Base-by-base conservation (phyloP, 2,888 invertebrate species). In the Ypsolopha sequella region DNA sequence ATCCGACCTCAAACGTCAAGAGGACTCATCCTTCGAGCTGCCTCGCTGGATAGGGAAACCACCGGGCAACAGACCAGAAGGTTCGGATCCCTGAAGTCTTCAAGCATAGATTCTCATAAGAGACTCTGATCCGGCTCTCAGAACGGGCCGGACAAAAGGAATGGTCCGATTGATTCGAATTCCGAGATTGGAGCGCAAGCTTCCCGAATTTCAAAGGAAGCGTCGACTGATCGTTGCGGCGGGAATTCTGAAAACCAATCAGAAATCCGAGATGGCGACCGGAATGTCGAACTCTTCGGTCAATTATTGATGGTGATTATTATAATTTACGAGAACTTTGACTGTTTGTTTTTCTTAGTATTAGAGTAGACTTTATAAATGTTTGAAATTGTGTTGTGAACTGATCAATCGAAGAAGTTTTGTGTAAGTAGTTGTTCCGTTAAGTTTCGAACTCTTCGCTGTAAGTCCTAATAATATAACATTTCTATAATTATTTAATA, bases 71-170 rank as follows among this genome's bases (percentile, higher is more conserved):
- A 65, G 10, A 55, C 74, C 3, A 68, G 75, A 34, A 65, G 80
- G 34, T 80, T 78, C 53, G 76, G 79, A 38, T 81, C 85, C 54
- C 68, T 80, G 51, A 84, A 81, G 62, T 84, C 80, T 55, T 64
- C 82, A 52, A 81, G 81, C 62, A 74, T 74, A 1, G 80, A 80
- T 59, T 75, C 80, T 0, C 82, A 84, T 56, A 84, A 86, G 65
- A 76, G 76, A 70, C 86, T 87, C 77, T 87, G 86, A 87, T 86
- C 85, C 76, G 68, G 60, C 65, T 68, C 61, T 63, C 63, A 55
- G 50, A 55, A 59, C 72, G 76, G 72, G 64, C 71, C 66, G 48
- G 55, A 53, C 39, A 58, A 68, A n/a, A 13, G 47, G 36, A 36
- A 24, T 24, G 24, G 24, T 33, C 36, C 47, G 47, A 13, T 24